Base-by-base conservation (phyloP, 2,888 invertebrate species). In the Drosophila meridionalis region DNA sequence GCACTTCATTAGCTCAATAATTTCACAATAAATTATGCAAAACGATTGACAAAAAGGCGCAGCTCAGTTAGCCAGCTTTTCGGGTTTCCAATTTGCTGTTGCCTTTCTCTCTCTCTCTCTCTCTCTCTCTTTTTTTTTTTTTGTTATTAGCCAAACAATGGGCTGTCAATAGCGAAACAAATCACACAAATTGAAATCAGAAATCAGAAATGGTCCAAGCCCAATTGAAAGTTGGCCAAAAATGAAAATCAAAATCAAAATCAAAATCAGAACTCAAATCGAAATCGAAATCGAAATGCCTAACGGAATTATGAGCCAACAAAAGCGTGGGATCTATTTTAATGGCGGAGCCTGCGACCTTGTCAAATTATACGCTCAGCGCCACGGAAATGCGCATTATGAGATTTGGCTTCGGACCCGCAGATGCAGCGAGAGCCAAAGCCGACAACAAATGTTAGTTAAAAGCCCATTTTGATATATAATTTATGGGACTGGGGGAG, bases 1-100 rank as follows among this genome's bases (percentile, higher is more conserved):
- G 73, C 76, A 89, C 90, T 87, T 87, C 89, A 87, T 87, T 90
- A 89, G 90, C 84, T 89, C 77, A 79, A 88, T 85, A 88, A 88
- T 83, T 86, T 69, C 76, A 40, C 69, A 86, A 86, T 83, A 86
- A 86, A 81, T 88, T 80, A 80, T 83, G 86, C 90, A 83, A 69
- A 83, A 72, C 78, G 76, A 68, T 72, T 80, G 82, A 66, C 82
- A 78, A 64, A 78, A 69, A 61, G 82, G 78, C 62, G 8, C 40
- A 47, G 11, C 63, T 53, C 45, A 53, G 53, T 76, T 77, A n/a
- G 11, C n/a, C 6, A 9, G 56, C 14, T 62, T 74, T 59, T 38
- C 58, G 45, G 43, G 59, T 61, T 75, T 14, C 28, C 50, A 43
- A 55, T 61, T 58, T 48, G 32, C 68, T 58, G 40, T 8, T 26